Conservation (phyloP, 2,113 vertebrate genomes). For the Galeopterus variegatus region DNA sequence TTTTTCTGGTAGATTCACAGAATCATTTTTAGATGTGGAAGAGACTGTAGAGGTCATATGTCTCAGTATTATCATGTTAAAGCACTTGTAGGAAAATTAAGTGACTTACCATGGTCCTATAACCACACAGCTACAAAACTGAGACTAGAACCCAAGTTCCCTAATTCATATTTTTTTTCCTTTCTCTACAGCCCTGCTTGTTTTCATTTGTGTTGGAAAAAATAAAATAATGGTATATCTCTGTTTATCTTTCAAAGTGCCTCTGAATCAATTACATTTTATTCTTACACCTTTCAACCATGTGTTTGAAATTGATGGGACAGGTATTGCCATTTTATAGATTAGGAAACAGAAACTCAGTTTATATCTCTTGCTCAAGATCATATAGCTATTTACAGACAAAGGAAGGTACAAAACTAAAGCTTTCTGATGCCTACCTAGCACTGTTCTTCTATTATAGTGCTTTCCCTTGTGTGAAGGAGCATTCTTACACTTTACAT, state of each 20-base stretch:
- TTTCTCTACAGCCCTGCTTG: not conserved
- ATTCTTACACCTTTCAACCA: conserved; percentile 1
- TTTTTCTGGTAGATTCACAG: conserved; percentile 36
- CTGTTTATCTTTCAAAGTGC: conserved; percentile 8
- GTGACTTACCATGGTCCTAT: not conserved
- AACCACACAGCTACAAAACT: not conserved
- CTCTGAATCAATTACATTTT: conserved; percentile 40
- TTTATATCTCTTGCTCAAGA: conserved; percentile 34
- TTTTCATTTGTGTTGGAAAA: conserved; percentile 26
- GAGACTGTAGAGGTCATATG: not conserved
- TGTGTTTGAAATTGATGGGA: conserved; percentile 18
- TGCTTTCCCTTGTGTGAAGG: not conserved
- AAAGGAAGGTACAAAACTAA: not conserved
- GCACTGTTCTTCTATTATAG: not conserved
- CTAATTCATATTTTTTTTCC: not conserved
- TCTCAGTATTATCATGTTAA: conserved; percentile 17
- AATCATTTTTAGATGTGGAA: not conserved
- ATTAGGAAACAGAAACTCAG: conserved; percentile 30
- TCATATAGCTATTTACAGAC: not conserved
- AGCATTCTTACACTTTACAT: not conserved
- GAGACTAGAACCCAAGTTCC: not conserved
- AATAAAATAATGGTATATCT: not conserved
- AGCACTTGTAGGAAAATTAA: not conserved
- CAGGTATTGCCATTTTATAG: conserved; percentile 38
- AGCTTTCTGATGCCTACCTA: not conserved